Base-by-base conservation (phyloP, 1,140 invertebrate genomes). In the Cecropterus lyciades region DNA sequence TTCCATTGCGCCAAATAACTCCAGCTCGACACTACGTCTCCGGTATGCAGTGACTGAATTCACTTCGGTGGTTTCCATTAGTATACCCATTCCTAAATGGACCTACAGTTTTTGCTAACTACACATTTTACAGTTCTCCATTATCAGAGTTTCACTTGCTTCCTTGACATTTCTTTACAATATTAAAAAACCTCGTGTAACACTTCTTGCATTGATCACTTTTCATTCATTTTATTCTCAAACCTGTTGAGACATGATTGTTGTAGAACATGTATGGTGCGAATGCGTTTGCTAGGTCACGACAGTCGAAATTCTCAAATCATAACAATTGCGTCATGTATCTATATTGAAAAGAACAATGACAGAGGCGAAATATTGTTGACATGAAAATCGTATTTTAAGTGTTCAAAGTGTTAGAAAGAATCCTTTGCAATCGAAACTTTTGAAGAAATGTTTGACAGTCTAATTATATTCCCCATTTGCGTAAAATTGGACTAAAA, bases 81-180 rank as follows among this genome's bases (percentile, higher is more conserved):
- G 77, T 83, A 86, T 84, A 83, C 84, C 89, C 89, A 92, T 90
- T 84, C 85, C 89, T 87, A 71, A 70, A 71, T 82, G 66, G 77
- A 33, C 69, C 46, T 57, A 70, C 67, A 69, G 72, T 75, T 62
- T 72, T 76, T 55, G 65, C 63, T 83, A 82, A 79, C 74, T 81
- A 64, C 65, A 42, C 69, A 70, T 42, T 76, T 73, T 69, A 64
- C 64, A 73, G 75, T 73, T 79, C 72, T 65, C 57, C 78, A 82
- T 82, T 81, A 67, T 80, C 59, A 68, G 33, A 42, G 43, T 57
- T 48, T 72, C 76, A 84, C 80, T 77, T 73, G 40, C 65, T 71
- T 84, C 70, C 60, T 73, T 48, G 59, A 59, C 64, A 76, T 79
- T 69, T 69, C 13, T 14, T 48, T 48, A 45, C 42, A 10, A 14